Evolutionary conservation across 2,113 vertebrate species (phyloP).

Genomic region (Athene noctua): DNA sequence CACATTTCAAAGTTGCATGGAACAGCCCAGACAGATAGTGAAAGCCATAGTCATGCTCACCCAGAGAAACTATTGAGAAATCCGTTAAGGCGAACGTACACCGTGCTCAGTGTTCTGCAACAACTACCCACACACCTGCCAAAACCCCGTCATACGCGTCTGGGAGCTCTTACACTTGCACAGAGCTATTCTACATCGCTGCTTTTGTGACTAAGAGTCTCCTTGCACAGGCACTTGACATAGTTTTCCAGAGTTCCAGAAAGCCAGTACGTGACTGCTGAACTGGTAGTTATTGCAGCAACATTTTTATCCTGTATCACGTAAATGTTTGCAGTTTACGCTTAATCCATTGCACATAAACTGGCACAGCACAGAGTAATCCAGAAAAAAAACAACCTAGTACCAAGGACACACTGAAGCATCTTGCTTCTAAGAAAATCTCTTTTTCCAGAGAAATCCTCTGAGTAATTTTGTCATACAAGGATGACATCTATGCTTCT

Average conservation of each 20-base stretch:
- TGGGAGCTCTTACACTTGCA: neutral
- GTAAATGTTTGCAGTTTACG: neutral
- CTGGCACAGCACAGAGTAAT: no score
- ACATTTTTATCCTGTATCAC: fast-evolving
- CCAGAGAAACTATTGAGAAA: neutral
- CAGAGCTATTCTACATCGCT: neutral
- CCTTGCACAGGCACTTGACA: neutral
- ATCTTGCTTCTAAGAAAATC: neutral
- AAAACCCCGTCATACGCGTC: fast-evolving
- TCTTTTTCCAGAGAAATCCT: neutral
- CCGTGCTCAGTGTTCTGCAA: neutral
- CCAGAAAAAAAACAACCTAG: neutral
- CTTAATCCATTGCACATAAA: neutral
- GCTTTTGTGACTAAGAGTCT: neutral
- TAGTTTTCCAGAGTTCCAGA: neutral
- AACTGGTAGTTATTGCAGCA: neutral
- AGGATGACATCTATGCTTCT: neutral
- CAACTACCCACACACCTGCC: neutral
- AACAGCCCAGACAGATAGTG: neutral
- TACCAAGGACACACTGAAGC: neutral
- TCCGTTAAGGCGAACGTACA: neutral
- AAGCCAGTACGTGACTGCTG: neutral
- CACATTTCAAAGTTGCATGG: neutral
- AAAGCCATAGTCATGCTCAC: neutral
- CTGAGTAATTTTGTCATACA: neutral